These are phyloP conservation scores for Albula glossodonta DNA, from an alignment of 2,113 vertebrate species.

Conservation along the genomic window DNA sequence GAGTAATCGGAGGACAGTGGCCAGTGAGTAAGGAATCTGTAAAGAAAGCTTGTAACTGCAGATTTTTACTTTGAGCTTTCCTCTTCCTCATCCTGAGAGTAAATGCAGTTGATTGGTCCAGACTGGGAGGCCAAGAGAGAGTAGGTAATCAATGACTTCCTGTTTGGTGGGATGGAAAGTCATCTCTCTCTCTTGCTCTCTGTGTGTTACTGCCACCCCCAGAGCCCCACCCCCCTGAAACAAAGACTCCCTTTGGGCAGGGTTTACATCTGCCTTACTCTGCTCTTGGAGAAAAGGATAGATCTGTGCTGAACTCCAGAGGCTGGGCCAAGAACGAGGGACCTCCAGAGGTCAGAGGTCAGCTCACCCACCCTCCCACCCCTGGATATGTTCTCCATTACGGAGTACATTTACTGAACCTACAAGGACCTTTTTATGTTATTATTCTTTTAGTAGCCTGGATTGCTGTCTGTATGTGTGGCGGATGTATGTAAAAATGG, in stretches of 20 bases:
- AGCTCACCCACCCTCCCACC: neutral
- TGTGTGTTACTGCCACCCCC: neutral
- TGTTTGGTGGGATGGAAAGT: neutral
- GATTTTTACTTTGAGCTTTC: no score
- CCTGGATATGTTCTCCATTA: no score
- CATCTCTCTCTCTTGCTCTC: neutral
- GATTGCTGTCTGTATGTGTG: neutral
- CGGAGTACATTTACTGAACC: neutral
- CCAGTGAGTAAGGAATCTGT: no score
- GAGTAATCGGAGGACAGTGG: no score
- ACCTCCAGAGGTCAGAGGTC: neutral
- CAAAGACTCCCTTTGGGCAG: no score
- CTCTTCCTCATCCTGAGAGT: neutral
- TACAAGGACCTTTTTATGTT: neutral
- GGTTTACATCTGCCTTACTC: neutral
- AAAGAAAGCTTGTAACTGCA: no score
- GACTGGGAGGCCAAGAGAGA: neutral
- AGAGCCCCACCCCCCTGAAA: neutral
- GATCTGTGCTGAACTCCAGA: neutral
- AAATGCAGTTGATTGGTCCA: neutral
- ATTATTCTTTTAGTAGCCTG: neutral
- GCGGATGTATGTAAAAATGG: neutral
- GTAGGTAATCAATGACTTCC: neutral
- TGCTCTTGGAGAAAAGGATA: no score
- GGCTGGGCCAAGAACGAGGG: neutral